These are phyloP conservation scores for Rhodinocichla rosea DNA, from an alignment of 2,113 vertebrate genomes.

Conservation along the genomic window DNA sequence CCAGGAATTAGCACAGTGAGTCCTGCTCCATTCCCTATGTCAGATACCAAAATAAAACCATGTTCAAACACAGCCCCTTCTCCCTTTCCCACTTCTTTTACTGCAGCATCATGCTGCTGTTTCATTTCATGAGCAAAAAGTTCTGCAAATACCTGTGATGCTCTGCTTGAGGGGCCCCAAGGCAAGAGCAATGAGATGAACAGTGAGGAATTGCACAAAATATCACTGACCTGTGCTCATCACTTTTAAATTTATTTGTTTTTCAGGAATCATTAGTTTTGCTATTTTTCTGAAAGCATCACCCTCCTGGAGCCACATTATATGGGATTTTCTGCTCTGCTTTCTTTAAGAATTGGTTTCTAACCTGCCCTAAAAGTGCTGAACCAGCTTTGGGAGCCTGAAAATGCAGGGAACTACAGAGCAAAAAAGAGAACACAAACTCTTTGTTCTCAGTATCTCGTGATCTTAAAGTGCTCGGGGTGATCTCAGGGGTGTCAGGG, in stretches of 20 bases:
- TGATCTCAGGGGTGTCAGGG: conserved; percentile 9
- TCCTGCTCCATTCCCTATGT: not conserved
- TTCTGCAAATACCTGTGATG: not conserved
- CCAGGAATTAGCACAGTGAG: not conserved
- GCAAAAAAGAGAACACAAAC: conserved; percentile 4
- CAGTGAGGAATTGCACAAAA: not conserved
- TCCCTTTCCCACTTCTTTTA: not conserved
- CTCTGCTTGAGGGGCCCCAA: not conserved
- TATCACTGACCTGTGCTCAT: not conserved
- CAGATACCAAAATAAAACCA: not conserved
- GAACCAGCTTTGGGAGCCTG: not conserved
- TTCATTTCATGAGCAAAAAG: not conserved
- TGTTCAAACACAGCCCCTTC: not conserved
- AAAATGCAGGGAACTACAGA: not conserved
- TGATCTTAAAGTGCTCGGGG: not conserved
- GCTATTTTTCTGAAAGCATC: not conserved
- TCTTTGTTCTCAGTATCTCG: conserved; percentile 38
- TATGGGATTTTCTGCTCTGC: not conserved
- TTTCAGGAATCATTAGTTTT: not conserved
- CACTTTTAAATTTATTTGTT: not conserved
- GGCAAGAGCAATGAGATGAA: not conserved
- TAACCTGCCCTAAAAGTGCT: not conserved
- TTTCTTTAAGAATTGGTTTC: not conserved
- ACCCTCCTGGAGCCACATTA: not conserved
- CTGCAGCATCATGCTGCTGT: not conserved